These are phyloP conservation scores for Erinaceus europaeus DNA, from an alignment of 2,113 vertebrate species.

Conservation along the genomic window DNA sequence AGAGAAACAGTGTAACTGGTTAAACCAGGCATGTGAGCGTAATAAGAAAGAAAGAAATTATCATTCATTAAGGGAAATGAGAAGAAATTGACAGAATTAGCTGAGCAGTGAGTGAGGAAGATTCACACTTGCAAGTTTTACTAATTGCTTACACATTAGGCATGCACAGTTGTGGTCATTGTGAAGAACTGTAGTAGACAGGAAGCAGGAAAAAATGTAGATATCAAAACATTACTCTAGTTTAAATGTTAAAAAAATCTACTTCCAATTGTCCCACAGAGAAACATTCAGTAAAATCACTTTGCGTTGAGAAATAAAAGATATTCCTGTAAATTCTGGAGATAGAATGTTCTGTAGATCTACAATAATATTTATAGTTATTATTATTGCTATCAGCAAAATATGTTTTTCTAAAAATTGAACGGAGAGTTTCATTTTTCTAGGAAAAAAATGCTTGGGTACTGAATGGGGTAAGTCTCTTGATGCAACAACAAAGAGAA, in stretches of 20 bases:
- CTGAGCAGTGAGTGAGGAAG: not conserved
- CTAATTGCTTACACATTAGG: slow-evolving; percentile 13
- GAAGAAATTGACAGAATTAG: slow-evolving; percentile 9
- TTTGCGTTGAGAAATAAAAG: not conserved
- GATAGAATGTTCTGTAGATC: slow-evolving; percentile 5
- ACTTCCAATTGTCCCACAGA: slow-evolving; percentile 22
- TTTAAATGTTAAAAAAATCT: slow-evolving; percentile 40
- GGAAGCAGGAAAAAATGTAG: not conserved
- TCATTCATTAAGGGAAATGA: not conserved
- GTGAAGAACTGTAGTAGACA: not conserved
- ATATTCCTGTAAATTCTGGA: not conserved
- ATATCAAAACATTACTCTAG: slow-evolving; percentile 14
- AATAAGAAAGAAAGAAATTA: slow-evolving; percentile 10
- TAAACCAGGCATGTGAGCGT: not conserved
- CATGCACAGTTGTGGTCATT: slow-evolving; percentile 34
- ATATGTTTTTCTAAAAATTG: slow-evolving; percentile 41
- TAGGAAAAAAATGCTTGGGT: not conserved
- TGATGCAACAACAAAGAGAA: not conserved
- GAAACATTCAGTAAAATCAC: slow-evolving; percentile 26
- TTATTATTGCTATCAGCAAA: slow-evolving; percentile 27
- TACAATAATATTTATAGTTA: slow-evolving; percentile 24
- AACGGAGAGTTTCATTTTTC: not conserved
- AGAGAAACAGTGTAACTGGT: not conserved
- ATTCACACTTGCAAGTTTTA: not conserved
- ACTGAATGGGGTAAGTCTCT: not conserved